Evolutionary conservation across 2,888 invertebrate species (phyloP).

Genomic region (Pogonocherus hispidulus): DNA sequence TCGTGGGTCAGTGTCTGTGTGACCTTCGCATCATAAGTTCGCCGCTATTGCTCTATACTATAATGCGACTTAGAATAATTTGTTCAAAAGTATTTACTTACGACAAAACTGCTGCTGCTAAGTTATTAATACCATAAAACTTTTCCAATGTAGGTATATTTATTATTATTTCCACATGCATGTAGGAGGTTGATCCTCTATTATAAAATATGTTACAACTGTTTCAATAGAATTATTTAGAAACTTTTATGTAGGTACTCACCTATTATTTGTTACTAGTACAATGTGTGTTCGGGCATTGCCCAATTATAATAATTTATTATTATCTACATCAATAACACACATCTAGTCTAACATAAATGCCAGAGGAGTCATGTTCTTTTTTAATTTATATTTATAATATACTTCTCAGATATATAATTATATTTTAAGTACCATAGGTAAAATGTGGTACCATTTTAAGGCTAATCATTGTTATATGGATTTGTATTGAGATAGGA

Average conservation of each 20-base stretch:
- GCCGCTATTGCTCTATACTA: too few species aligned
- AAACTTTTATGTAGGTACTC: not conserved
- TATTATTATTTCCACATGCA: not conserved
- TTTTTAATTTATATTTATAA: conserved; percentile 22
- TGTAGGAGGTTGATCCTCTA: conserved; percentile 1
- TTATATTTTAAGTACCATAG: conserved; percentile 10
- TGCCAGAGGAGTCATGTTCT: conserved; percentile 19
- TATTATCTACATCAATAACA: conserved; percentile 28
- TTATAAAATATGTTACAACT: conserved; percentile 2
- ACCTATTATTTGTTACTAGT: conserved; percentile 22
- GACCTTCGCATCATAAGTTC: too few species aligned
- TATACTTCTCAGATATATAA: conserved; percentile 10
- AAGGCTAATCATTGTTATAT: conserved; percentile 26
- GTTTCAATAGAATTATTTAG: conserved; percentile 14
- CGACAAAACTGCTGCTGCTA: too few species aligned
- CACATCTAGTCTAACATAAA: conserved; percentile 18
- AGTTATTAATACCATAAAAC: too few species aligned
- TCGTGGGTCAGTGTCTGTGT: too few species aligned
- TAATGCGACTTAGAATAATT: too few species aligned
- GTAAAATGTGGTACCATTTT: conserved; percentile 24
- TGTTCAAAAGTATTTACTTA: too few species aligned
- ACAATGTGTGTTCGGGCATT: conserved; percentile 11
- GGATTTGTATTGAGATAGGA: conserved; percentile 8
- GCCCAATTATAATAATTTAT: conserved; percentile 20
- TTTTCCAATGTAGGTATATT: not conserved